Base-by-base conservation (phyloP, 2,113 vertebrate genomes). In the Poecile atricapillus region DNA sequence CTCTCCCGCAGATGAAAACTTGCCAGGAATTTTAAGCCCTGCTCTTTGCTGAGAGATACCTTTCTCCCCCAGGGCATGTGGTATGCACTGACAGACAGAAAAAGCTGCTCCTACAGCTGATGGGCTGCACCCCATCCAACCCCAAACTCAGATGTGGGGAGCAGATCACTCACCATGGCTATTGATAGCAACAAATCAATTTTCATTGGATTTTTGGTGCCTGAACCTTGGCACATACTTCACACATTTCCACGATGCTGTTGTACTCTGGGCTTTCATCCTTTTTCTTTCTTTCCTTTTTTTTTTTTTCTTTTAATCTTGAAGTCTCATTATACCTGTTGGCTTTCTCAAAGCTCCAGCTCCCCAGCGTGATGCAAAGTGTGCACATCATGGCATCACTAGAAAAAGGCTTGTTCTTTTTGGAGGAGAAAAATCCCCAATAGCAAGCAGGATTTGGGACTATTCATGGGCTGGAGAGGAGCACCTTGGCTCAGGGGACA, bases 331-430 rank as follows among this genome's bases (percentile, higher is more conserved):
- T 95, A 19, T 73, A 64, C 75, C 90, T 94, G 17, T 37, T 62
- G n/a, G 28, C n/a, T 69, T 65, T 76, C 85, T 79, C 67, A 76
- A 71, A 89, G 35, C 56, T 78, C 56, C 95, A 84, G 37, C 69
- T 75, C 53, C 62, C 65, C n/a, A 39, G 44, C 0, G 0, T 24
- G 81, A 82, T 30, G 31, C 9, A 1, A 76, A 86, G 33, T 9
- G 21, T 3, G 0, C 9, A 30, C 1, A 0, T 67, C 65, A 41
- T 0, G 2, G 62, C 75, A 85, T 37, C 21, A 15, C 58, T 44
- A 64, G 47, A 52, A 94, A 75, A 3, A 0, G n/a, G 31, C 15
- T 71, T 65, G 59, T 25, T 83, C 20, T 80, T 79, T 47, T 63
- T 12, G 0, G 0, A 5, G 23, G 14, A 5, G 15, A 8, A 5